Evolutionary conservation across 1,140 invertebrate genomes (phyloP).

Genomic region (Gonioctena quinquepunctata): DNA sequence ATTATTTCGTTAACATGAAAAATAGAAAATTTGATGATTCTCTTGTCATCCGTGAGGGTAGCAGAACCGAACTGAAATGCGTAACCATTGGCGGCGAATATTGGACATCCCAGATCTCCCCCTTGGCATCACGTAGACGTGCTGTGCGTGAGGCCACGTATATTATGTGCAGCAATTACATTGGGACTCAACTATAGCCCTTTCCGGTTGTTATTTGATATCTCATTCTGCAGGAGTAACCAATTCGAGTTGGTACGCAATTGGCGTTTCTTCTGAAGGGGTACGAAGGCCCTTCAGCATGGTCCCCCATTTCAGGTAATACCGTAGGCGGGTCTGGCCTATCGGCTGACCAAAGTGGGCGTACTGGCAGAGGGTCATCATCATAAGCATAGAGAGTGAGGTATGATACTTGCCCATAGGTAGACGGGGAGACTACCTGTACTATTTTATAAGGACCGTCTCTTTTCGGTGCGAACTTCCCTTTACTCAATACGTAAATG

Average conservation of each 20-base stretch:
- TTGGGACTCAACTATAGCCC: background rate
- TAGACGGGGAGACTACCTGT: background rate
- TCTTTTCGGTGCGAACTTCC: conserved; percentile 44
- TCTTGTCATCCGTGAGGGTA: no score
- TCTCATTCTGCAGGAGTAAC: background rate
- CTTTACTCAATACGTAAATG: background rate
- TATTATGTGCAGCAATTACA: background rate
- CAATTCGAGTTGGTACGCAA: background rate
- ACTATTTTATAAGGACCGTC: conserved; percentile 48
- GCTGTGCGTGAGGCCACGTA: no score
- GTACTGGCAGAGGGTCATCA: background rate
- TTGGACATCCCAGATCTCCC: no score
- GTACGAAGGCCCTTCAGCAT: background rate
- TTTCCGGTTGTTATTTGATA: background rate
- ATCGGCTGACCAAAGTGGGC: background rate
- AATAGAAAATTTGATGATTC: no score
- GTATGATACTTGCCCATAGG: conserved; percentile 17
- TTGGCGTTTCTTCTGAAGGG: no score
- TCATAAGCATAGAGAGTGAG: background rate
- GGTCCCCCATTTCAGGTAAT: background rate
- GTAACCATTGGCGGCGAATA: no score
- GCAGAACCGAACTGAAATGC: no score
- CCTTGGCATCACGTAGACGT: background rate
- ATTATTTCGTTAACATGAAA: no score
- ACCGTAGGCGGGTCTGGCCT: background rate